These are phyloP conservation scores for Ptilorrhoa leucosticta DNA, from an alignment of 2,113 vertebrate genomes.

Conservation along the genomic window DNA sequence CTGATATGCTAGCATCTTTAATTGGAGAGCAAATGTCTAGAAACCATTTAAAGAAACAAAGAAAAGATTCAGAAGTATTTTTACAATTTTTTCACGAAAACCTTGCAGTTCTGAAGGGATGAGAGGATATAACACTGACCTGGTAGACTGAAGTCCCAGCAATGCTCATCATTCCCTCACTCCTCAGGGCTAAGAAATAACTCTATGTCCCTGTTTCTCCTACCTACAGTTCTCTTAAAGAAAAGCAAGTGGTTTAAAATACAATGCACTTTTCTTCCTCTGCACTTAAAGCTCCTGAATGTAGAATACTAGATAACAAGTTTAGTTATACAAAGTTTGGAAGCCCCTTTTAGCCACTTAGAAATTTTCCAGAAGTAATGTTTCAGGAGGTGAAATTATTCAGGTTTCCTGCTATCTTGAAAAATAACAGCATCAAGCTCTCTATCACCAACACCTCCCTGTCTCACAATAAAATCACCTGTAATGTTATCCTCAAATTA, in stretches of 20 bases:
- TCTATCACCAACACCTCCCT: neutral
- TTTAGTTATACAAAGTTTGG: neutral
- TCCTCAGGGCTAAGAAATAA: neutral
- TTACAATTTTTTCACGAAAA: neutral
- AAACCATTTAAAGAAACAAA: neutral
- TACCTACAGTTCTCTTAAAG: neutral
- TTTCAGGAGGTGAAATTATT: neutral
- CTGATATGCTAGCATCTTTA: neutral
- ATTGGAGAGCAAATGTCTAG: neutral
- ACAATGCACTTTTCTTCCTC: neutral
- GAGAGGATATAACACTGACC: neutral
- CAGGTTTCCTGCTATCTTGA: neutral
- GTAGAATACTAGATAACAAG: neutral
- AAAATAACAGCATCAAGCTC: neutral
- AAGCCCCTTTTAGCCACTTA: neutral
- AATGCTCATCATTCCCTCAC: neutral
- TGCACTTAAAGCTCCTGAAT: neutral
- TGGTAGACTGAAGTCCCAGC: fast-evolving
- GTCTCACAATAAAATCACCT: neutral
- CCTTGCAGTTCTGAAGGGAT: neutral
- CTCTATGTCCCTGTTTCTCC: fast-evolving
- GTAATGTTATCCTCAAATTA: neutral
- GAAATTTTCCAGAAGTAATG: neutral
- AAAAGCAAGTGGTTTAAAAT: neutral
- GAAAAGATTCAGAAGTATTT: neutral